Evolutionary conservation across 2,113 vertebrate species (phyloP).

Genomic region (Pterocles gutturalis): DNA sequence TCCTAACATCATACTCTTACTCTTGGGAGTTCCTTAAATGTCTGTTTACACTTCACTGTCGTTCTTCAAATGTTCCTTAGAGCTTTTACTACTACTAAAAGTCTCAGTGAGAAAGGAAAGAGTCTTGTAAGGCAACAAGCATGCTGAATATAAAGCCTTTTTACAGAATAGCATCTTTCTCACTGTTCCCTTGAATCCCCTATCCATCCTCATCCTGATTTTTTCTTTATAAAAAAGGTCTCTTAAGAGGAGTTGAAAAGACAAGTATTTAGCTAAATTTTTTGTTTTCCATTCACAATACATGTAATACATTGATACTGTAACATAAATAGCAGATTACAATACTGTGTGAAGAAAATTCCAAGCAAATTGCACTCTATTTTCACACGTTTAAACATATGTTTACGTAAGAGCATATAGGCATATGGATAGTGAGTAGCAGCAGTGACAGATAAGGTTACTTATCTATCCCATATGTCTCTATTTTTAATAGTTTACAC

Average conservation of each 20-base stretch:
- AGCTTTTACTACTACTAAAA: neutral
- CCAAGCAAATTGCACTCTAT: neutral
- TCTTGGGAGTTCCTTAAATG: neutral
- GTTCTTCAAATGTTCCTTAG: neutral
- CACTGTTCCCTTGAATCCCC: neutral
- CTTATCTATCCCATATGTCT: too few species aligned
- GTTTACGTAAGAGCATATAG: rapidly evolving
- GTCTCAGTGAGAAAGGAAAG: neutral
- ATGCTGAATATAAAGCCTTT: neutral
- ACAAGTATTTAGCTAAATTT: neutral
- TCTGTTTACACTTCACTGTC: neutral
- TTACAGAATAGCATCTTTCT: neutral
- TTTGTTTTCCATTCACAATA: neutral
- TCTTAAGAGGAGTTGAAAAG: neutral
- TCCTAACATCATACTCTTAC: neutral
- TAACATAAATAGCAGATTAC: neutral
- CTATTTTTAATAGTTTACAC: neutral
- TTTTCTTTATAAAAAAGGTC: neutral
- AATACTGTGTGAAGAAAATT: neutral
- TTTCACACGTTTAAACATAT: neutral
- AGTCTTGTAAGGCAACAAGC: neutral
- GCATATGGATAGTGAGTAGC: neutral
- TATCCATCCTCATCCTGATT: neutral
- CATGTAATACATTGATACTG: neutral
- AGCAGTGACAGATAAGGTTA: neutral